Evolutionary conservation across 2,113 vertebrate species (phyloP), one percentile per base, ranked within the genome.

Genomic region (Forbesichthys agassizii): DNA sequence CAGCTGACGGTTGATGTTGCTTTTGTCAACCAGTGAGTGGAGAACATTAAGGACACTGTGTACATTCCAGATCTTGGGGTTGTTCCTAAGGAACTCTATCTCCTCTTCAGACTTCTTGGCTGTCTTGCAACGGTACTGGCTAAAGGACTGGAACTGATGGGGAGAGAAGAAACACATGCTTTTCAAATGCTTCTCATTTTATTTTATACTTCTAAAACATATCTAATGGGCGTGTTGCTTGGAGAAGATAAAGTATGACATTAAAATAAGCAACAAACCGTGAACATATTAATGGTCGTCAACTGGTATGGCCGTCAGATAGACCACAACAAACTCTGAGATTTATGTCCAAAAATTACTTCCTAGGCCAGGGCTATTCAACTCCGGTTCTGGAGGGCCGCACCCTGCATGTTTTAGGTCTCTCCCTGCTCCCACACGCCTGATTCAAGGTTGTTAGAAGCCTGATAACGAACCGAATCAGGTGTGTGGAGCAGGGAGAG

Each of bases 1-100:
- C 27, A 99, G 90, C 89, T 99, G 97, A 1, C 96, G 88, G 88
- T 99, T 99, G 75, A 99, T 99, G 91, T 99, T 99, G 88, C 96
- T 99, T 85, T 99, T 99, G 87, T 99, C 98, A 1, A 99, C 96
- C 56, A 99, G 90, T 1, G 98, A 99, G 72, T 99, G 97, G 54
- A 99, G 91, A 16, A 99, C 98, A 2, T 99, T 99, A 51, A 99
- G 95, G 65, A 99, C 97, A 0, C 98, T 98, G 91, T 99, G 98
- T 61, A 99, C 97, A 0, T 99, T 99, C 98, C 98, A 99, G 91
- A 99, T 98, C 86, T 99, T 99, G 27, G 98, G 98, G 73, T 99
- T 99, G 86, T 93, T 96, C 74, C 97, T 95, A 73, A 99, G 93
- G 81, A 98, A 99, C 79, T 99, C 96, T 0, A 99, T 98, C 89